Percentiles rank a stretch among this genome's conserved stretches.
These are phyloP conservation scores for Solenopsis invicta DNA, from an alignment of 1,140 invertebrate species.

Conservation along the genomic window DNA sequence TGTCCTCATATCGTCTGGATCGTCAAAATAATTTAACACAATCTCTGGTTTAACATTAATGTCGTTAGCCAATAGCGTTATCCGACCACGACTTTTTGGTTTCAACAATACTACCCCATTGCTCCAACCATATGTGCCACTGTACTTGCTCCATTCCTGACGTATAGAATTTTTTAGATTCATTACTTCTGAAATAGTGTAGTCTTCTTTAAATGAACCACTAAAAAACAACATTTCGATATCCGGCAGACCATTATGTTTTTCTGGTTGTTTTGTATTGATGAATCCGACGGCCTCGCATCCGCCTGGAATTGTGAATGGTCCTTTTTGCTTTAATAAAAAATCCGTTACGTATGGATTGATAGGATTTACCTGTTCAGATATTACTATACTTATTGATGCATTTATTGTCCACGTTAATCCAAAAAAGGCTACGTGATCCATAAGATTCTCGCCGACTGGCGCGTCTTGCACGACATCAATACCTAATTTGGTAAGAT, in stretches of 20 bases:
- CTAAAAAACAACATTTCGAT: constrained; percentile 91
- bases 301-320: constrained; percentile 92
- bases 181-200: constrained; percentile 80
- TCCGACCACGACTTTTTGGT: constrained; percentile 16
- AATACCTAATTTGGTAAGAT: constrained; percentile 8
- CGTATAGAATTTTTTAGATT: constrained; percentile 83
- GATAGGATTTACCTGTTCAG: constrained; percentile 87
- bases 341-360: constrained; percentile 82
- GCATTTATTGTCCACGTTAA: neutral
- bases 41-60: constrained; percentile 19
- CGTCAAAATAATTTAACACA: neutral
- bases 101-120: neutral
- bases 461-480: neutral
- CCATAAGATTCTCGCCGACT: constrained; percentile 3
- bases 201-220: constrained; percentile 86
- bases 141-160: constrained; percentile 87
- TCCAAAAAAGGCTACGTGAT: neutral
- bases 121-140: constrained; percentile 87
- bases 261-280: constrained; percentile 90
- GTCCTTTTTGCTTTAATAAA: constrained; percentile 89
- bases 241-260: constrained; percentile 90
- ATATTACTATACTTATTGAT: constrained; percentile 82
- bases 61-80: neutral
- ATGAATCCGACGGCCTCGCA: constrained; percentile 92
- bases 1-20: neutral